phyloP scores from a whole-genome alignment of 2,797 vertebrate genomes.

The Stomatorhinus walkeri region DNA sequence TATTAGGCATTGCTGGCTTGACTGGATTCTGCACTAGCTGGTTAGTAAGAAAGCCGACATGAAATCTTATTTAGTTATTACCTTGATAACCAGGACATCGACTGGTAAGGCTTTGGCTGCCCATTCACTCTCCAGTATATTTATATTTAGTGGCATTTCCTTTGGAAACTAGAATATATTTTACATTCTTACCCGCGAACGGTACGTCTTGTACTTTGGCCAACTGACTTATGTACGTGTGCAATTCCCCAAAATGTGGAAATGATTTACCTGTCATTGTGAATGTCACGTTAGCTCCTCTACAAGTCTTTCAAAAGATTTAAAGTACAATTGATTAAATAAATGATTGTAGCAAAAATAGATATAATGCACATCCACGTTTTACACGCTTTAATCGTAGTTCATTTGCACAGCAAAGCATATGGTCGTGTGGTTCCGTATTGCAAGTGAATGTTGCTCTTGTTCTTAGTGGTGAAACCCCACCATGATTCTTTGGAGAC shows the following conservation, averaged over 20 bases:
- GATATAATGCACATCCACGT: not conserved
- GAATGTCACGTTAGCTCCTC: not conserved
- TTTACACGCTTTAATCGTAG: not conserved
- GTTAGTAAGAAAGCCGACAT: not conserved
- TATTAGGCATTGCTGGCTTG: not conserved
- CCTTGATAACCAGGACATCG: not conserved
- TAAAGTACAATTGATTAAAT: not conserved
- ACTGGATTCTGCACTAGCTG: conserved; percentile 7
- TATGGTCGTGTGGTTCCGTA: not conserved
- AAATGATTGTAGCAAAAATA: not conserved
- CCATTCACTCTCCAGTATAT: not conserved
- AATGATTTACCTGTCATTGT: not conserved
- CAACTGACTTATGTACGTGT: not conserved
- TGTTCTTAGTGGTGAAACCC: not conserved
- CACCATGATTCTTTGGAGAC: conserved; percentile 43
- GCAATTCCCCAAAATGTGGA: not conserved
- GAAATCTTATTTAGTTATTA: not conserved
- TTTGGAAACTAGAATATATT: not conserved
- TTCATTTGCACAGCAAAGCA: not conserved
- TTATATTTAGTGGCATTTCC: not conserved
- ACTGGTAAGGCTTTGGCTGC: not conserved
- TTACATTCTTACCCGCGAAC: not conserved
- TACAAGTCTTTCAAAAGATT: not conserved
- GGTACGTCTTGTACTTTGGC: not conserved
- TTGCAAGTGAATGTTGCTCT: not conserved